Conservation (phyloP, 2,797 vertebrate genomes). For the Smutsia gigantea region DNA sequence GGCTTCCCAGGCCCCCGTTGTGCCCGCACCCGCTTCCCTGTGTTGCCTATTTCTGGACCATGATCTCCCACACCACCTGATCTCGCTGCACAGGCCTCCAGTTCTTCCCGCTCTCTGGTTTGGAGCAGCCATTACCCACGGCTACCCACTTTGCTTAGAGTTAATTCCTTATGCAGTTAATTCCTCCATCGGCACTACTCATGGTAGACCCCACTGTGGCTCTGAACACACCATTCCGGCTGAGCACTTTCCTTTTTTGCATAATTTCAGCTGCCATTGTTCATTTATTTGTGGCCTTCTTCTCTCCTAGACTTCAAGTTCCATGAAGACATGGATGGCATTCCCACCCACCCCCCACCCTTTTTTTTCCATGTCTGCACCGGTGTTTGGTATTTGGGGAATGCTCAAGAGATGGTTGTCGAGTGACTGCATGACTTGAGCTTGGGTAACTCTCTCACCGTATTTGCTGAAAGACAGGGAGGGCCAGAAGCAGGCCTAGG, state of each 20-base stretch:
- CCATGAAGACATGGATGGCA: background rate
- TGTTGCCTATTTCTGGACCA: background rate
- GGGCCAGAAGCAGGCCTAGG: background rate
- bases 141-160: background rate
- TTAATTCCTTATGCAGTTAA: background rate
- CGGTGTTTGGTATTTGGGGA: background rate
- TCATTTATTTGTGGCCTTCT: background rate
- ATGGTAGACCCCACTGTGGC: background rate
- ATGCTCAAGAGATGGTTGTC: background rate
- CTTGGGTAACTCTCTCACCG: background rate
- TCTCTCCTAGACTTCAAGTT: background rate
- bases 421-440: background rate
- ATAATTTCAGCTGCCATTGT: background rate
- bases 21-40: no score
- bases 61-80: rapidly evolving
- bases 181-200: background rate
- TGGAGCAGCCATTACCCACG: background rate
- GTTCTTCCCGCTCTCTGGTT: no score
- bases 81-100: background rate
- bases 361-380: background rate
- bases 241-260: background rate
- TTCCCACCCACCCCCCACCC: rapidly evolving
- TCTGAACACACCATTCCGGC: rapidly evolving
- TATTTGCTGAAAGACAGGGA: background rate
- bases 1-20: background rate